These are phyloP conservation scores for Murina feae DNA, from an alignment of 2,113 vertebrate species.

Conservation along the genomic window DNA sequence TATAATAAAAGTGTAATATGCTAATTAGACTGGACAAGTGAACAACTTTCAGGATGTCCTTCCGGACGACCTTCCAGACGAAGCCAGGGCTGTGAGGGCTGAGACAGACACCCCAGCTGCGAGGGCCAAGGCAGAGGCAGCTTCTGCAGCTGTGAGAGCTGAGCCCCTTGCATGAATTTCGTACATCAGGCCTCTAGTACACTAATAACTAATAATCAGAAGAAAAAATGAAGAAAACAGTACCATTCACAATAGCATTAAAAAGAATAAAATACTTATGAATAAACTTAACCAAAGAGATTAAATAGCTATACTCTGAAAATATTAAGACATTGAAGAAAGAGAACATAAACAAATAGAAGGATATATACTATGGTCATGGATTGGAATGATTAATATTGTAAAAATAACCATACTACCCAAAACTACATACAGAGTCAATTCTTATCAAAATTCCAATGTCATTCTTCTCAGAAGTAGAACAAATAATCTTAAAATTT, in stretches of 20 bases:
- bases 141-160: too few species aligned
- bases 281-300: neutral
- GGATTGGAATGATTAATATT: neutral
- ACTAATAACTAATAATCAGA: neutral
- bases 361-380: neutral
- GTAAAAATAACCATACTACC: neutral
- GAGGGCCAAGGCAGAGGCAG: too few species aligned
- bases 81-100: too few species aligned
- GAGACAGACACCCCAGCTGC: too few species aligned
- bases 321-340: neutral
- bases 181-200: too few species aligned
- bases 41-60: too few species aligned
- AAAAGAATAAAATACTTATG: neutral
- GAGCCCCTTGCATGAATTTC: too few species aligned
- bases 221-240: neutral
- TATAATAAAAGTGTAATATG: too few species aligned
- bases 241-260: neutral
- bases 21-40: too few species aligned
- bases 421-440: neutral
- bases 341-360: neutral
- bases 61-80: too few species aligned
- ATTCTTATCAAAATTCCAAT: neutral
- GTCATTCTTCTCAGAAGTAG: neutral
- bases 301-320: neutral
- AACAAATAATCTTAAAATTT: neutral